Evolutionary conservation across 2,113 vertebrate genomes (phyloP), one percentile per base, ranked within the genome.

Genomic region (Cervus canadensis): DNA sequence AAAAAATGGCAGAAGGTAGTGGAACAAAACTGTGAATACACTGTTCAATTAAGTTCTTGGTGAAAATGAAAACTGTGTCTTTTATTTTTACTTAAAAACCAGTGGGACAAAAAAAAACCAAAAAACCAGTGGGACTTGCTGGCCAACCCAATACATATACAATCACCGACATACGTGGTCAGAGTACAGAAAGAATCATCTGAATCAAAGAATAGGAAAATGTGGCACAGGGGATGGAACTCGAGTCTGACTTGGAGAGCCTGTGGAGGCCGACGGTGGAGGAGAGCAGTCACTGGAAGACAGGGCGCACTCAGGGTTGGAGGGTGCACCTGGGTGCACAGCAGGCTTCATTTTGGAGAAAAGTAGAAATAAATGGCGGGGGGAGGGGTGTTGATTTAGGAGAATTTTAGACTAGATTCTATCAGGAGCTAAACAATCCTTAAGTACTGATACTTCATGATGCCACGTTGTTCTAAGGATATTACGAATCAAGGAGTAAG

Each of bases 241-340:
- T 50, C 1, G 50, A 54, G 28, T 11, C 2, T 4, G 23, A 48
- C n/a, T n/a, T 59, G 52, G 54, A 25, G 36, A 13, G 6, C 10
- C 12, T 60, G 57, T 11, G 62, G 9, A 17, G 13, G 40, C 28
- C 7, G 81, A 50, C 0, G 4, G 4, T 5, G 1, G 12, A 3
- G n/a, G 36, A 54, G 23, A 82, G 36, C 33, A 57, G n/a, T 12
- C 9, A 23, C 15, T 0, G 30, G 26, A n/a, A 60, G 43, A 57
- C n/a, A 0, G 17, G 26, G 33, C 25, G 9, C 2, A 4, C 2
- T 7, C 7, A 7, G 19, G 33, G 48, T 12, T 0, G 0, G 11
- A 3, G 12, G 76, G 64, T 0, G 21, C 26, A 12, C 9, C 56
- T 1, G 0, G 7, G 15, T 3, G 10, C 17, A 3, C 9, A 5